A percentile compares a stretch with the other conserved stretches of the same genome.
Evolutionary conservation across 2,113 vertebrate species (phyloP).

Genomic region (Craseonycteris thonglongyai): DNA sequence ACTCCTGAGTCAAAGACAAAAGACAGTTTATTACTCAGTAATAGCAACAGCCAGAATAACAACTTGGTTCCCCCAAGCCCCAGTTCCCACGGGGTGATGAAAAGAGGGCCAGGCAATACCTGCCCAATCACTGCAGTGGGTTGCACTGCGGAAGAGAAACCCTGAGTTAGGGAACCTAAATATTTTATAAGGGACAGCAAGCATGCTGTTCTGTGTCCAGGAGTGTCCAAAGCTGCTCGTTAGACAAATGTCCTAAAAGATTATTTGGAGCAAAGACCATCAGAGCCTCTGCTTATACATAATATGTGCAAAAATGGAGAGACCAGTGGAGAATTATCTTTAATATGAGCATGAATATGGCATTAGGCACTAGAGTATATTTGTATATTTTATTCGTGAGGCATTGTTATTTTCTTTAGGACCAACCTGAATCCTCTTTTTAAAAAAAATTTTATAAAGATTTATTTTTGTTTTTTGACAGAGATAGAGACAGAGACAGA

Average conservation of each 20-base stretch:
- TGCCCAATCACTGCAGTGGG: background rate
- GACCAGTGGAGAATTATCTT: background rate
- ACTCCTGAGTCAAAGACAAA: background rate
- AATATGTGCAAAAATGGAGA: background rate
- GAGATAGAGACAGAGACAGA: too few species aligned
- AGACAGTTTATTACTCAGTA: background rate
- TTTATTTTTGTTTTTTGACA: too few species aligned
- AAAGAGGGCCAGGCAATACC: background rate
- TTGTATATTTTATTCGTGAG: background rate
- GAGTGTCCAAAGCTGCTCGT: background rate
- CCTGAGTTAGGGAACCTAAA: background rate
- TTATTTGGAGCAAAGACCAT: background rate
- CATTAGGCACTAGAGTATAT: background rate
- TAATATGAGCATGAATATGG: background rate
- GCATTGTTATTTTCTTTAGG: background rate
- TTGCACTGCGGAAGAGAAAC: background rate
- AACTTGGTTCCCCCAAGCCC: background rate
- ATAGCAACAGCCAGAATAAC: background rate
- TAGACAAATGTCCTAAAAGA: background rate
- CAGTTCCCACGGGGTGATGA: background rate
- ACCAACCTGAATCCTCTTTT: background rate
- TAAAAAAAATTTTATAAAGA: too few species aligned
- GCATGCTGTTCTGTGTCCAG: background rate
- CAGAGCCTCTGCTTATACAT: background rate
- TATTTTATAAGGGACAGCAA: background rate